phyloP scores from a whole-genome alignment of 92 coral and sea anemone genomes.

The Pocillopora meandrina region DNA sequence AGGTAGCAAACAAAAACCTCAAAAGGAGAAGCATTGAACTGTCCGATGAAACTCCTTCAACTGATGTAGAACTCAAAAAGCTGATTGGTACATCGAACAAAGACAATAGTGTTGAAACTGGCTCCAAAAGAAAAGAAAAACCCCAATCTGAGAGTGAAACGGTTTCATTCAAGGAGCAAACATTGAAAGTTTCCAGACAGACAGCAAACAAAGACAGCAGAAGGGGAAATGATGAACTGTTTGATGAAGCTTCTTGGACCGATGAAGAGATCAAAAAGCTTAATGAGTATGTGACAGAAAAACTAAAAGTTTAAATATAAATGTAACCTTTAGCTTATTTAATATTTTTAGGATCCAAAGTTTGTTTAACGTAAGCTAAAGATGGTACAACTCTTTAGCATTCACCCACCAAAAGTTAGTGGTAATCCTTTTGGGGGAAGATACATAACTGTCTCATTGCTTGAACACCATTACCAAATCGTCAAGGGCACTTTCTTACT shows the following conservation, averaged over 20 bases:
- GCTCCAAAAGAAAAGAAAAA: conserved; percentile 1
- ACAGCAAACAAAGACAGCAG: conserved; percentile 10
- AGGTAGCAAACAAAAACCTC: conserved; percentile 4
- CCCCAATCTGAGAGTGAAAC: not conserved
- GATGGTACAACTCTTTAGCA: too few relatives aligned
- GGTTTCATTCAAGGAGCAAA: conserved; percentile 4
- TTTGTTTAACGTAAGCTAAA: too few relatives aligned
- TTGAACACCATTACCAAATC: too few relatives aligned
- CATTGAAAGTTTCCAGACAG: conserved; percentile 22
- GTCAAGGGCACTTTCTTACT: too few relatives aligned
- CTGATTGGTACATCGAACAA: too few relatives aligned
- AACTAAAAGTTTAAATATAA: too few relatives aligned
- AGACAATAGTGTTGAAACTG: not conserved
- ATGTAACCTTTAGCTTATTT: too few relatives aligned
- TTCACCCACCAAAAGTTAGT: too few relatives aligned
- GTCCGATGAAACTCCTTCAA: conserved; percentile 51
- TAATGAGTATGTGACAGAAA: conserved; percentile 47
- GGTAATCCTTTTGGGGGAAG: too few relatives aligned
- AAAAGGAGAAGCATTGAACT: not conserved
- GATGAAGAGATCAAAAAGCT: conserved; percentile 65
- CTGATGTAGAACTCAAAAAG: conserved; percentile 53
- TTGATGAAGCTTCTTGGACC: conserved; percentile 54
- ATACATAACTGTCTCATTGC: too few relatives aligned
- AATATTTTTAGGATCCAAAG: too few relatives aligned
- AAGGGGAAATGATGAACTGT: not conserved